Conservation (phyloP, 2,113 vertebrate species). For the Peromyscus polionotus region DNA sequence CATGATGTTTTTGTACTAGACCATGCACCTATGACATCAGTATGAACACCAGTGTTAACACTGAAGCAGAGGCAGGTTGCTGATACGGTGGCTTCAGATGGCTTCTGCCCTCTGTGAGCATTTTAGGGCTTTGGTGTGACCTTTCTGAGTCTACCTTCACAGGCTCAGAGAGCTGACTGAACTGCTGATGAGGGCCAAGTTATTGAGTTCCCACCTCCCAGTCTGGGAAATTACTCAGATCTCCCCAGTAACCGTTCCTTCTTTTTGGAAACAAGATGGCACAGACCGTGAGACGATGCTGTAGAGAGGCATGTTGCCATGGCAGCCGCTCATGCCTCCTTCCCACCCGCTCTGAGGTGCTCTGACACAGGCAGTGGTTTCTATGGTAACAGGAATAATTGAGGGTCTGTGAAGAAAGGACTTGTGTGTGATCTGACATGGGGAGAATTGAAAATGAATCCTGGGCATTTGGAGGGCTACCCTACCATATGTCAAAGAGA, state of each 20-base stretch:
- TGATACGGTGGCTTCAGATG: neutral
- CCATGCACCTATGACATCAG: fast-evolving
- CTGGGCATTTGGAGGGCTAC: constrained; percentile 9
- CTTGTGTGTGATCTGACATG: constrained; percentile 61
- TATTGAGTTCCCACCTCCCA: neutral
- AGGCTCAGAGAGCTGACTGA: neutral
- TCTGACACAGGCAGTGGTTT: constrained; percentile 78
- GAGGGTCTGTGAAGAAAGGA: constrained; percentile 70
- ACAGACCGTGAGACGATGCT: neutral
- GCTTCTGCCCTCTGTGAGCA: neutral
- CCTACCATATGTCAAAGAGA: constrained; percentile 22
- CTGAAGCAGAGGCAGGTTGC: neutral
- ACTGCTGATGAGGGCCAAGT: neutral
- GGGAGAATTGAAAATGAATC: constrained; percentile 59
- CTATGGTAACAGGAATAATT: constrained; percentile 74
- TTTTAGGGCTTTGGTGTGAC: neutral
- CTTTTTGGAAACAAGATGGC: constrained; percentile 48
- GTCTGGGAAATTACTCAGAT: neutral
- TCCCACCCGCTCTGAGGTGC: constrained; percentile 58
- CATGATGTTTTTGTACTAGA: fast-evolving
- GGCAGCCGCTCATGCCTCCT: constrained; percentile 67
- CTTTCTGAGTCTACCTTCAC: neutral
- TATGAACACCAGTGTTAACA: neutral
- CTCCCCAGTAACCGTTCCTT: neutral
- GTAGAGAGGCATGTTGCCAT: constrained; percentile 73